These are phyloP conservation scores for Periparus ater DNA, from an alignment of 2,797 vertebrate genomes.

Conservation along the genomic window DNA sequence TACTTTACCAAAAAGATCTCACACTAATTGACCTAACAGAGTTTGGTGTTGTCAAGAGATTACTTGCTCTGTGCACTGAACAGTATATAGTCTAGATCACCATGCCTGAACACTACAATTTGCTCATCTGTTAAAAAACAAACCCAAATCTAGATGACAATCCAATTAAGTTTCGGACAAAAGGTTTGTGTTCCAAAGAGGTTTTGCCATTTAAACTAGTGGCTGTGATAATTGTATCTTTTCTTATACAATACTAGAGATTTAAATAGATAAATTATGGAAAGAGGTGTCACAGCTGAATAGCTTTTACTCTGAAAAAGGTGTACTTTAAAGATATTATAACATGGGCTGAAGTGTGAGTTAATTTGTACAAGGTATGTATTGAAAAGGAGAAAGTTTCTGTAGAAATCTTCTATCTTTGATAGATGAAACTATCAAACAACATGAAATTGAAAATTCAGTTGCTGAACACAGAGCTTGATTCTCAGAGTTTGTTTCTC, in stretches of 20 bases:
- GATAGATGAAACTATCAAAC: not conserved
- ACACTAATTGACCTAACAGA: not conserved
- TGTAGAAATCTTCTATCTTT: not conserved
- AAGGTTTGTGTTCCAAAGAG: not conserved
- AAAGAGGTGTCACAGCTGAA: not conserved
- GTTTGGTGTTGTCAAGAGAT: not conserved
- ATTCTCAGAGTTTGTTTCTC: not conserved
- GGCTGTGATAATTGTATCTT: not conserved
- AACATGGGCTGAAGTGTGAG: not conserved
- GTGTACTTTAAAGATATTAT: not conserved
- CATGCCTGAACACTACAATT: not conserved
- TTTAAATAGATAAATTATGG: not conserved
- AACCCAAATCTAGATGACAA: not conserved
- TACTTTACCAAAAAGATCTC: not conserved
- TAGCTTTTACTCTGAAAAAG: not conserved
- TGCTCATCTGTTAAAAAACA: not conserved
- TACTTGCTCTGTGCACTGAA: not conserved
- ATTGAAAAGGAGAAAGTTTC: slow-evolving; percentile 30
- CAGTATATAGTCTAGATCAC: not conserved
- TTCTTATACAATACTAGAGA: not conserved
- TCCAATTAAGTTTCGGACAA: not conserved
- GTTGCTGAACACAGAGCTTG: not conserved
- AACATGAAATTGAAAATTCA: slow-evolving; percentile 20
- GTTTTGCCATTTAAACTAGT: not conserved
- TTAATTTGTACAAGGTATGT: not conserved